Base-by-base conservation (phyloP, 2,797 vertebrate species). In the Pantherophis vulpinus region DNA sequence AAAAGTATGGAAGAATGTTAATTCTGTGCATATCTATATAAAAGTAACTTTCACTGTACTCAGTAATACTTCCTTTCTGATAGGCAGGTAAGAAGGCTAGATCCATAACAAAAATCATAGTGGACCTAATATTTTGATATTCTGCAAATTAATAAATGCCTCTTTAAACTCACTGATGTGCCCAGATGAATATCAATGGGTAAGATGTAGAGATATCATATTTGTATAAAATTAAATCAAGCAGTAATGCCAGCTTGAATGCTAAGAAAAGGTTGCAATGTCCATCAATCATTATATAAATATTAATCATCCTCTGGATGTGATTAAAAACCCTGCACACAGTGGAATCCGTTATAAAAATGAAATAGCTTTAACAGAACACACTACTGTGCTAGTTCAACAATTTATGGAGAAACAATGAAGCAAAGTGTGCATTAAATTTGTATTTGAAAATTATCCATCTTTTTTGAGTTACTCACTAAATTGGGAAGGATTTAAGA, bases 201-300 rank as follows among this genome's bases (percentile, higher is more conserved):
- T 95, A 96, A 95, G 94, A 92, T 92, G 94, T 29, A 94, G 60
- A 94, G 87, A 95, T 95, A 32, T 92, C 2, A 95, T 95, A 95
- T 95, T 95, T 95, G 92, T 91, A 94, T 87, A 95, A 96, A 79
- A 96, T 96, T 95, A 94, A 94, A 92, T 94, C 93, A 32, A 93
- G 29, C 87, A 42, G 47, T 61, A 55, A 79, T 88, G 91, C n/a
- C 83, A 90, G 83, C 92, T 95, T 95, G 94, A 94, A 90, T 93
- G 27, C 61, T 96, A 88, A 95, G 91, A 89, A 95, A 94, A 94
- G 93, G 66, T 95, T 91, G 93, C 58, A 94, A 32, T 91, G 93
- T 61, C 32, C 74, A 93, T 79, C 90, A 94, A 86, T 70, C 86
- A 55, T 95, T 92, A 93, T 95, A 94, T 59, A 94, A 95, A 94